Percentiles rank a stretch among this genome's conserved stretches.
phyloP scores from a whole-genome alignment of 2,888 invertebrate species.

The Thysanoteuthis rhombus region DNA sequence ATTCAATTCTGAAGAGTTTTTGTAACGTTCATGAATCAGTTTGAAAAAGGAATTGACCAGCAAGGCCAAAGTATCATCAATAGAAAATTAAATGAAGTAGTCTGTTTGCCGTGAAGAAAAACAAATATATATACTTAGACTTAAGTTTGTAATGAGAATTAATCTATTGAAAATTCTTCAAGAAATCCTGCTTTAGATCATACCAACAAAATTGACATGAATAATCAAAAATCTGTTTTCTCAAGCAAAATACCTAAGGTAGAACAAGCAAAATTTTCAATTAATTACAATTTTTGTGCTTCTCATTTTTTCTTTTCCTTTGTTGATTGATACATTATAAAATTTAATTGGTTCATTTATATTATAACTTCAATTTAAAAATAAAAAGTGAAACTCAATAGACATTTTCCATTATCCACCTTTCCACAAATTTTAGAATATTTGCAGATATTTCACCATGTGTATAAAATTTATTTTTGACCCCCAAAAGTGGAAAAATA shows the following conservation, averaged over 20 bases:
- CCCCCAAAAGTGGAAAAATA: too few relatives aligned
- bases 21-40: too few relatives aligned
- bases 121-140: too few relatives aligned
- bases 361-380: background rate
- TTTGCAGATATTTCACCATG: too few relatives aligned
- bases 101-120: too few relatives aligned
- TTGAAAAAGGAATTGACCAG: too few relatives aligned
- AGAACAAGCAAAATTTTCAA: background rate
- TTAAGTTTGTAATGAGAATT: too few relatives aligned
- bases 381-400: background rate
- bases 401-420: background rate
- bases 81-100: too few relatives aligned
- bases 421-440: too few relatives aligned
- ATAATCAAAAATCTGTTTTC: background rate
- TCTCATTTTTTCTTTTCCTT: background rate
- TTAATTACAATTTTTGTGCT: background rate
- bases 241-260: background rate
- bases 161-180: background rate
- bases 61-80: too few relatives aligned
- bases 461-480: too few relatives aligned
- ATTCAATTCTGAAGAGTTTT: too few relatives aligned
- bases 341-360: background rate
- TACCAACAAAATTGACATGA: background rate
- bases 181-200: background rate
- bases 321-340: constrained; percentile 13